Evolutionary conservation across 2,888 invertebrate species (phyloP), one percentile per base, ranked within the genome.

Genomic region (Rhaphigaster nebulosa): DNA sequence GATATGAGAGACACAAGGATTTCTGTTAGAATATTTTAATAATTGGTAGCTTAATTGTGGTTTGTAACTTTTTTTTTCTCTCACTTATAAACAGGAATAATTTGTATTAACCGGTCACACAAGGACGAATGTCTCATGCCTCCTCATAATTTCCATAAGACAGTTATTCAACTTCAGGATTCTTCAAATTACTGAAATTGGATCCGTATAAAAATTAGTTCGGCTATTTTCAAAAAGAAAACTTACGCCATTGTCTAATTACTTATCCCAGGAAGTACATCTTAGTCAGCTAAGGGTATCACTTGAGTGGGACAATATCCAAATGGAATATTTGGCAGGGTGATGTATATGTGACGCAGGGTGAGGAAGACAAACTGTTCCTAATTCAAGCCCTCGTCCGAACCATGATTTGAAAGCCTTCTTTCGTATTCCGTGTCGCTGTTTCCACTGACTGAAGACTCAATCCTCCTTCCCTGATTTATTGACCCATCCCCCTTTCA

Each of bases 351-450:
- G 70, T 34, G 84, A 84, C 15, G n/a, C 12, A 45, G 41, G 38
- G 13, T 45, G 84, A 84, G 84, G 84, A 84, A 84, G 84, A 84
- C 84, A 84, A 84, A 84, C 84, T 18, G 45, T n/a, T 84, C 45
- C 84, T 80, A 80, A 80, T 80, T 80, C 80, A 80, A 26, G 41
- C 41, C 80, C 80, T 80, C n/a, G 45, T 5, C n/a, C 84, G 45
- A 50, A 45, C 45, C 84, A 84, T 84, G 84, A 84, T 84, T 84
- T 84, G 84, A 84, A 84, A 84, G 84, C 84, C 84, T 50, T 45
- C 84, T 84, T 84, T 84, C 84, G 84, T 84, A 84, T 84, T 84
- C 84, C 84, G 84, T 84, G 84, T 84, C 45, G 84, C 84, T 84
- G 45, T 84, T 84, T 50, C 45, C 26, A 84, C 45, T 50, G 45